Base-by-base conservation (phyloP, 2,113 vertebrate species). In the Pycnonotus jocosus region DNA sequence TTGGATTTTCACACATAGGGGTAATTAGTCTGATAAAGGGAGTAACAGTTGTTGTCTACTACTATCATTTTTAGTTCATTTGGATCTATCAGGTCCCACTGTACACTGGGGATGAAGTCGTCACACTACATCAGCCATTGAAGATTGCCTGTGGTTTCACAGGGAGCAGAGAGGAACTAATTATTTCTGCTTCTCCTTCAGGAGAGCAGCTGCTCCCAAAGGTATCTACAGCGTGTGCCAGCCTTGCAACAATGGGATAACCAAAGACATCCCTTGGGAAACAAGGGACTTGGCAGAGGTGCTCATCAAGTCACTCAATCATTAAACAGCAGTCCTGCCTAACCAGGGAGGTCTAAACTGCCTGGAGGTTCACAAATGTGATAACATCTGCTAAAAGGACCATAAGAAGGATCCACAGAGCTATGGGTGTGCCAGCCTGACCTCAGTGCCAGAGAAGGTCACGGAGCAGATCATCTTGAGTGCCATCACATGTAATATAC, bases 1-100 rank as follows among this genome's bases (percentile, higher is more conserved):
- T 77, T 70, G 64, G 50, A 44, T 65, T 91, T 92, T 90, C 58
- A 60, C 42, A 54, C 21, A 38, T 33, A n/a, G 25, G 6, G 5
- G 50, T 79, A 81, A 91, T 90, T 76, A 72, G 30, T 48, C 18
- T 92, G 90, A 73, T 80, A 92, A 90, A 85, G 37, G 22, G 25
- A 82, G 37, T 51, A 76, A 45, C 18, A 40, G 9, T 76, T 76
- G 45, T 74, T 71, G 37, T 69, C 66, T 80, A 60, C 66, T 15
- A 33, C 45, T 80, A 53, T 58, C 23, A 82, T 79, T 92, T 76
- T 57, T 31, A 71, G 15, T 89, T 89, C 37, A 64, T 91, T 87
- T 84, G 81, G 37, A 81, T 48, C 9, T 91, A 42, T 57, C 81
- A 76, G 37, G 23, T 58, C 88, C 44, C 45, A 10, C 10, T 66